phyloP scores from a whole-genome alignment of 1,140 invertebrate species.

The Heliothis virescens region DNA sequence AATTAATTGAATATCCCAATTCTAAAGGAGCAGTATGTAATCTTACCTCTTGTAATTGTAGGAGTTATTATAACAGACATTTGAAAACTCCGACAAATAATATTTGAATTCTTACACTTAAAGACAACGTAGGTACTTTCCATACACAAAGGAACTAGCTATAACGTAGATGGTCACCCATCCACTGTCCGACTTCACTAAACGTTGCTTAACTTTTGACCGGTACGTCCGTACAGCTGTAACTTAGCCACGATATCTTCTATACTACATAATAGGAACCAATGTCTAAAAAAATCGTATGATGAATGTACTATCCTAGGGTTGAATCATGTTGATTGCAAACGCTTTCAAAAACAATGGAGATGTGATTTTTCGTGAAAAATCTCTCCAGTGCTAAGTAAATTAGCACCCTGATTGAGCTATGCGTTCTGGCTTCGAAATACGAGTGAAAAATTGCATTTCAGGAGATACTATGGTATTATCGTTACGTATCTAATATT shows the following conservation, averaged over 20 bases:
- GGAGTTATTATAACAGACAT: too few relatives aligned
- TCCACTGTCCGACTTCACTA: not conserved
- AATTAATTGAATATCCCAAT: too few relatives aligned
- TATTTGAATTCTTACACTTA: too few relatives aligned
- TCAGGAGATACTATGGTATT: too few relatives aligned
- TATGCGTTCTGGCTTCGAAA: conserved; percentile 6
- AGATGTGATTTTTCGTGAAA: conserved; percentile 4
- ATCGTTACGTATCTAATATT: too few relatives aligned
- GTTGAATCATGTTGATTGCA: conserved; percentile 20
- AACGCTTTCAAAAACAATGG: not conserved
- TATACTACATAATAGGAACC: not conserved
- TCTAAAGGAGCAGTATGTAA: too few relatives aligned
- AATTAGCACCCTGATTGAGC: conserved; percentile 5
- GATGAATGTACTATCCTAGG: not conserved
- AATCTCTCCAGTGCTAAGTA: not conserved
- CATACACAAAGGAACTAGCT: too few relatives aligned
- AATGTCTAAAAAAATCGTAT: not conserved
- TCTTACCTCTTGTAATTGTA: too few relatives aligned
- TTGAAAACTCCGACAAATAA: too few relatives aligned
- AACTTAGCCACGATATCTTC: not conserved
- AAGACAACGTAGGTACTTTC: too few relatives aligned
- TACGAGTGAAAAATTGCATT: not conserved
- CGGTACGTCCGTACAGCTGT: not conserved
- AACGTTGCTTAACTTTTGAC: not conserved
- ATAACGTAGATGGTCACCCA: too few relatives aligned